Conservation (phyloP, 2,888 invertebrate genomes). For the Sinodicranocentrus sp. region DNA sequence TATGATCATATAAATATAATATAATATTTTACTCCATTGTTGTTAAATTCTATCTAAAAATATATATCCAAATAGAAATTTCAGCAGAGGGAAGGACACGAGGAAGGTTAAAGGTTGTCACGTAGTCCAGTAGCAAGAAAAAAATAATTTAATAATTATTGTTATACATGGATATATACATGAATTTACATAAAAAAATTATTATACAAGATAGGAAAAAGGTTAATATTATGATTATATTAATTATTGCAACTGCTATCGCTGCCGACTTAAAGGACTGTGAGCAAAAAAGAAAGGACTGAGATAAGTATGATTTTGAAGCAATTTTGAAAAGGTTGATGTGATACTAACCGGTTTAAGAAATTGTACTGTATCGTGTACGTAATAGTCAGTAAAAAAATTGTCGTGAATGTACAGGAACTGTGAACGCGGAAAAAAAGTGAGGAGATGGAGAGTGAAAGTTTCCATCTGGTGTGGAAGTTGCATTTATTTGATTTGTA, state of each 20-base stretch:
- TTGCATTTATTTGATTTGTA: conserved; percentile 17
- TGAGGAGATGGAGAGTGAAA: neutral
- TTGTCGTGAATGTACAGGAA: conserved; percentile 8
- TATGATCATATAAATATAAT: neutral
- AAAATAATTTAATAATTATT: neutral
- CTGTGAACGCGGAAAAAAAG: conserved; percentile 14
- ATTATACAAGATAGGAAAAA: neutral
- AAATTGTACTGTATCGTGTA: conserved; percentile 40
- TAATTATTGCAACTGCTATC: conserved; percentile 69
- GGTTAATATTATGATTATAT: neutral
- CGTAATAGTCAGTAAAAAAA: conserved; percentile 50
- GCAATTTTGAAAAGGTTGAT: conserved; percentile 53
- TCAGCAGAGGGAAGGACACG: neutral
- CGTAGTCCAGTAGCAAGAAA: conserved; percentile 8
- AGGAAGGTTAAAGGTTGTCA: neutral
- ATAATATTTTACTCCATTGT: conserved; percentile 17
- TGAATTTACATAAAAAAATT: conserved; percentile 28
- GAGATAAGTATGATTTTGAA: conserved; percentile 58
- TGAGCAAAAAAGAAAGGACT: conserved; percentile 64
- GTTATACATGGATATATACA: conserved; percentile 11
- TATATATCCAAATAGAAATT: neutral
- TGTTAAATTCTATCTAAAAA: no score
- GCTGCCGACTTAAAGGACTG: conserved; percentile 70
- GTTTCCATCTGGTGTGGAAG: conserved; percentile 26
- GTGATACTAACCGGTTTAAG: conserved; percentile 67